Conservation (phyloP, 2,797 vertebrate species). For the Acanthopagrus latus region DNA sequence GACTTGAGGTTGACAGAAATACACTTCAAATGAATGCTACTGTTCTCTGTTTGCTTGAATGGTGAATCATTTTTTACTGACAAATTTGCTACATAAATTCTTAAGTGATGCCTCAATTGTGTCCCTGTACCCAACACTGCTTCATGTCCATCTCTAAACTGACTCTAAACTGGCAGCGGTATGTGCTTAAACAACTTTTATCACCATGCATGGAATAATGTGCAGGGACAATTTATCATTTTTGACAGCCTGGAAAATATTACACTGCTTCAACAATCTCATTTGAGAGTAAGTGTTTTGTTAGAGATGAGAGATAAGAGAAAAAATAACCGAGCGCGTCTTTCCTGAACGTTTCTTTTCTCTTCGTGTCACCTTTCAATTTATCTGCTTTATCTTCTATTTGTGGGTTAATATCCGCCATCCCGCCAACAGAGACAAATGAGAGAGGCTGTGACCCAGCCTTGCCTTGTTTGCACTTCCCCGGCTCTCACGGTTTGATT, state of each 20-base stretch:
- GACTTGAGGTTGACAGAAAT: not conserved
- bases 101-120: not conserved
- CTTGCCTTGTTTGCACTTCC: constrained; percentile 73
- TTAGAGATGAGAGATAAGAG: constrained; percentile 53
- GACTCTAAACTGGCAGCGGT: not conserved
- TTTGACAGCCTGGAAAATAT: constrained; percentile 41
- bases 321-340: constrained; percentile 28
- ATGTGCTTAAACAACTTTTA: constrained; percentile 7
- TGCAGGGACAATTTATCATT: not conserved
- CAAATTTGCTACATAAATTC: not conserved
- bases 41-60: not conserved
- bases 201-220: not conserved
- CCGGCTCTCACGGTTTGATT: constrained; percentile 50
- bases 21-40: not conserved
- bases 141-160: not conserved
- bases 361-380: constrained; percentile 68
- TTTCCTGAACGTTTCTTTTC: constrained; percentile 41
- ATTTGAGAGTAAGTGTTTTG: constrained; percentile 43
- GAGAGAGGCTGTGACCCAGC: constrained; percentile 55
- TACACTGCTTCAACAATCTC: constrained; percentile 12
- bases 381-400: constrained; percentile 55
- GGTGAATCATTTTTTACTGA: not conserved
- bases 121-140: not conserved
- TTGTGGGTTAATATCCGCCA: constrained; percentile 74
- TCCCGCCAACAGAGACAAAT: constrained; percentile 62